A percentile compares a stretch with the other conserved stretches of the same genome.
These are phyloP conservation scores for Conops quadrifasciatus DNA, from an alignment of 2,888 invertebrate genomes.

Conservation along the genomic window DNA sequence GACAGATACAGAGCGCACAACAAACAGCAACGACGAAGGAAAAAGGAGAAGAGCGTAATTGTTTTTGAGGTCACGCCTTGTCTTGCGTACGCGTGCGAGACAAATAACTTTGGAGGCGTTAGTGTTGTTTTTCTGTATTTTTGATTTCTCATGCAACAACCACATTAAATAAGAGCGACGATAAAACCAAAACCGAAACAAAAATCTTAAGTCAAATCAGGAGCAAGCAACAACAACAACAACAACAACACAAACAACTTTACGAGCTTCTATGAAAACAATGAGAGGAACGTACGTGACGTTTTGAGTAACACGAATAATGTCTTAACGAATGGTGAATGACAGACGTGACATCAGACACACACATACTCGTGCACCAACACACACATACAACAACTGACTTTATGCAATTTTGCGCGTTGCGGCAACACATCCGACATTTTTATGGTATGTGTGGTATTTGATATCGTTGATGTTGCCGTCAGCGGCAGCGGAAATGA, in stretches of 20 bases:
- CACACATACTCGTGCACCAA: neutral
- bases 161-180: neutral
- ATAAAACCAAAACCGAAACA: neutral
- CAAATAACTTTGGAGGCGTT: too few relatives aligned
- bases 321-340: slow-evolving; percentile 9
- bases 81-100: slow-evolving; percentile 4
- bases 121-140: too few relatives aligned
- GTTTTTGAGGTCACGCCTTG: neutral
- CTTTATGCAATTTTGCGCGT: neutral
- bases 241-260: slow-evolving; percentile 2
- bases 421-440: neutral
- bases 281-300: slow-evolving; percentile 4
- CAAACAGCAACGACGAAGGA: neutral
- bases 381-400: neutral
- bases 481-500: slow-evolving; percentile 4
- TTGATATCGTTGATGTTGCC: neutral
- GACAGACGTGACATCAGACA: neutral
- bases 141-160: too few relatives aligned
- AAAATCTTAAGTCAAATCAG: neutral
- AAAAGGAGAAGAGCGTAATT: neutral
- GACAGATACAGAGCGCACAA: neutral
- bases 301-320: slow-evolving; percentile 3
- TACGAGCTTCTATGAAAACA: neutral
- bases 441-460: neutral
- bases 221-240: neutral